Base-by-base conservation (phyloP, 2,797 vertebrate species). In the Cephalopachus bancanus region DNA sequence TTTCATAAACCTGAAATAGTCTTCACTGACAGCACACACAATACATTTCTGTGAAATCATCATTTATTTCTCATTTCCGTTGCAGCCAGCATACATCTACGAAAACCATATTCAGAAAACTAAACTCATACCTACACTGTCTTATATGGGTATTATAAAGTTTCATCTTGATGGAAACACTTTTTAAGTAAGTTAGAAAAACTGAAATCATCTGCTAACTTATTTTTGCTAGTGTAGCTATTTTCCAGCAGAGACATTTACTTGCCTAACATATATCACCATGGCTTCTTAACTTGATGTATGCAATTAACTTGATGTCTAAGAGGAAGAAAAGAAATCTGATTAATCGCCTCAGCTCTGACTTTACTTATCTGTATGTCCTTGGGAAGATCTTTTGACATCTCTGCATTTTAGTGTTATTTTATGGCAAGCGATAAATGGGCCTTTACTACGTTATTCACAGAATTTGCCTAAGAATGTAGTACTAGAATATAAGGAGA, bases 161-260 rank as follows among this genome's bases (percentile, higher is more conserved):
- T 49, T 93, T 93, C 81, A 64, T 69, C 33, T 81, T 92, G 94
- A 62, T 60, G 24, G 91, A 83, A 11, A 14, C 72, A 91, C 78
- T 89, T 8, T 28, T 85, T 15, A 80, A 33, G 12, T 69, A 74
- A 59, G 24, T 28, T 7, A 6, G 7, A 49, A 65, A 64, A 93
- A 15, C 30, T 26, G 22, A 20, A 30, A 55, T 10, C 93, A 81
- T 83, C 59, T 22, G 4, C 7, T 49, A 74, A 81, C 10, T 60
- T 65, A 20, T 22, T 74, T 78, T 80, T 78, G 22, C 69, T 85
- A 86, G 20, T 4, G 7, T 57, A 93, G 17, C 37, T 74, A 53
- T 86, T 88, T 93, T 92, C 71, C 69, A 65, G 62, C 26, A 33
- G 11, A 62, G 2, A 1, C 37, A 90, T 51, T 30, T 60, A 20